Evolutionary conservation across 2,113 vertebrate species (phyloP).

Genomic region (Halcyon malimbica): DNA sequence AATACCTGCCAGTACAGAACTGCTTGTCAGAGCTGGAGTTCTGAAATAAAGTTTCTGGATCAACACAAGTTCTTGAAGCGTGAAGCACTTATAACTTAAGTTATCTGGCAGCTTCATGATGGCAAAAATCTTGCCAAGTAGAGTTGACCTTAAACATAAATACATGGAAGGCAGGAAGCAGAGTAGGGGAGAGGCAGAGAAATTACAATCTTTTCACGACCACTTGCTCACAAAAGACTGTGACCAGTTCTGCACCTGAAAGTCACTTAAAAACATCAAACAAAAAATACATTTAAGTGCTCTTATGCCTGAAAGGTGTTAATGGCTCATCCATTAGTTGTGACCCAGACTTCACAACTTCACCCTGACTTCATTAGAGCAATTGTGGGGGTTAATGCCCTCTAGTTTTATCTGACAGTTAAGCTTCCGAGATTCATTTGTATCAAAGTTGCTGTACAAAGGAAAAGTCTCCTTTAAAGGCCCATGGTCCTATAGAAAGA

Average conservation of each 20-base stretch:
- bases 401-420: conserved; percentile 53
- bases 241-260: conserved; percentile 30
- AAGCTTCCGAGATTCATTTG: conserved; percentile 33
- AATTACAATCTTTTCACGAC: not conserved
- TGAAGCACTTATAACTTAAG: not conserved
- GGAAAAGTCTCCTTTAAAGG: conserved; percentile 47
- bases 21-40: not conserved
- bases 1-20: not conserved
- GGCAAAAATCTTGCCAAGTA: not conserved
- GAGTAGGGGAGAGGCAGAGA: not conserved
- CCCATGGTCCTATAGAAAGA: not conserved
- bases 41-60: not conserved
- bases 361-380: conserved; percentile 64
- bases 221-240: not conserved
- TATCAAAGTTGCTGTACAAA: conserved; percentile 27
- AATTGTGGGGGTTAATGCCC: conserved; percentile 51
- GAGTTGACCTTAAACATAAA: not conserved
- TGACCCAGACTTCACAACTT: conserved; percentile 56
- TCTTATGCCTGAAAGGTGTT: conserved; percentile 46
- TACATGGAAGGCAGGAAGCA: not conserved
- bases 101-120: not conserved
- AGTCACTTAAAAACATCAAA: conserved; percentile 1
- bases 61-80: not conserved
- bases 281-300: not conserved
- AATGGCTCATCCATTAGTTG: conserved; percentile 63